Percentiles rank a stretch among this genome's conserved stretches.
Evolutionary conservation across 2,888 invertebrate genomes (phyloP).

Genomic region (Rhaphigaster nebulosa): DNA sequence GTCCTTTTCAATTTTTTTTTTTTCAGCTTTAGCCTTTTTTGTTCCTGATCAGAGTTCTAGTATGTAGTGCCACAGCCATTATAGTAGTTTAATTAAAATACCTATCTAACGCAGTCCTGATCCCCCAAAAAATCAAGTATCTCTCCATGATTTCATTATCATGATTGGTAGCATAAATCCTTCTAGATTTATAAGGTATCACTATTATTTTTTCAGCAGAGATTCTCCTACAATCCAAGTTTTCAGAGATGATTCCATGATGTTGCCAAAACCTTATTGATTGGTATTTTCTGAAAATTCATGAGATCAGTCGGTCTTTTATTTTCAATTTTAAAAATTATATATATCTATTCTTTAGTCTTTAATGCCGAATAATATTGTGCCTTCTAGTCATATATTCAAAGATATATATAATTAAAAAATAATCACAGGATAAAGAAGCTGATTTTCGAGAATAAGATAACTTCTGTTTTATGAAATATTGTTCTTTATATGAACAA

Average conservation of each 20-base stretch:
- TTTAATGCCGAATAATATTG: background rate
- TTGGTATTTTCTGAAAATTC: background rate
- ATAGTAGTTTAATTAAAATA: background rate
- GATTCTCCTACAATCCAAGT: background rate
- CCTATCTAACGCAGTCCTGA: background rate
- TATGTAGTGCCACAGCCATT: background rate
- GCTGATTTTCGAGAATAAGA: background rate
- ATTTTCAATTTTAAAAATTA: background rate
- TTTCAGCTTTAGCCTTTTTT: background rate
- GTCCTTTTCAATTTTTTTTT: background rate
- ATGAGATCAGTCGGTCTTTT: background rate
- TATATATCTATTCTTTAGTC: background rate
- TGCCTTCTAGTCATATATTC: background rate
- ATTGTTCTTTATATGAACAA: background rate
- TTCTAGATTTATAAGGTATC: background rate
- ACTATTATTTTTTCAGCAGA: background rate
- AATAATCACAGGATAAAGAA: background rate
- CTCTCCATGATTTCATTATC: background rate
- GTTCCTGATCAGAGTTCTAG: background rate
- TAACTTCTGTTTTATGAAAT: background rate
- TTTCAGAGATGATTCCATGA: background rate
- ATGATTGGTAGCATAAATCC: background rate
- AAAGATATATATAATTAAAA: background rate
- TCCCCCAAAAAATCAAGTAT: background rate
- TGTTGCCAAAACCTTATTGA: background rate